Conservation (phyloP, 30 jellyfish, hydroid and myxozoan species). For the Cassiopea andromeda region DNA sequence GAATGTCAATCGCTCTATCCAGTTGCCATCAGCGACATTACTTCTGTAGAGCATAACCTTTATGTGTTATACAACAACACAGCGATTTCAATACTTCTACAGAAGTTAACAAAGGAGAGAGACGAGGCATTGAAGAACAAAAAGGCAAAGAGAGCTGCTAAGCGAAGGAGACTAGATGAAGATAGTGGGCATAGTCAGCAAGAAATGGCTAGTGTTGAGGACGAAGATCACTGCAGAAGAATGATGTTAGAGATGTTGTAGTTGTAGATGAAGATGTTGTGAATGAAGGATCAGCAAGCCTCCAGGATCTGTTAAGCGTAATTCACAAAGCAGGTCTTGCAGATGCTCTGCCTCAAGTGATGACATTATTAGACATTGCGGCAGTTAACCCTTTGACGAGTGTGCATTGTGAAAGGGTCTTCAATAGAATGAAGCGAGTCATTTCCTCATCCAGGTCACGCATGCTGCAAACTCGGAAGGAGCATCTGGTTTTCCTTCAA, state of each 20-base stretch:
- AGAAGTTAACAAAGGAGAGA: conserved; percentile 31
- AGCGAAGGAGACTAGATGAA: conserved; percentile 4
- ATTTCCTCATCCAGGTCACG: conserved; percentile 11
- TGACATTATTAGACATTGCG: conserved; percentile 26
- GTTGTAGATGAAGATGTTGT: conserved; percentile 23
- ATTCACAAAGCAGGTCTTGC: conserved; percentile 24
- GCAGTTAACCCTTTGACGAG: conserved; percentile 29
- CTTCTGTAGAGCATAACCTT: conserved; percentile 45
- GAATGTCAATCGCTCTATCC: conserved; percentile 40
- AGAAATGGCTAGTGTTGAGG: not conserved
- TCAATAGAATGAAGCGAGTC: conserved; percentile 20
- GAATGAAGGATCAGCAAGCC: conserved; percentile 33
- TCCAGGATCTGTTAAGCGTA: conserved; percentile 42
- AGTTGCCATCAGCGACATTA: conserved; percentile 40
- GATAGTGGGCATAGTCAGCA: not conserved
- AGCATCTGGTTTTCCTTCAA: conserved; percentile 25
- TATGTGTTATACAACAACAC: conserved; percentile 33
- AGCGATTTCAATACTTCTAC: conserved; percentile 19
- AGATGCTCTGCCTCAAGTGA: conserved; percentile 44
- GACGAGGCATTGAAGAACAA: not conserved
- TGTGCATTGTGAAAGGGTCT: conserved; percentile 49
- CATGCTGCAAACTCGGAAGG: conserved; percentile 20
- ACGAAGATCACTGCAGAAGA: not conserved
- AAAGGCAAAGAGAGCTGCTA: not conserved
- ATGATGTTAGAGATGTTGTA: not conserved